Conservation (phyloP, 2,888 invertebrate genomes). For the Hoplodrina blanda region DNA sequence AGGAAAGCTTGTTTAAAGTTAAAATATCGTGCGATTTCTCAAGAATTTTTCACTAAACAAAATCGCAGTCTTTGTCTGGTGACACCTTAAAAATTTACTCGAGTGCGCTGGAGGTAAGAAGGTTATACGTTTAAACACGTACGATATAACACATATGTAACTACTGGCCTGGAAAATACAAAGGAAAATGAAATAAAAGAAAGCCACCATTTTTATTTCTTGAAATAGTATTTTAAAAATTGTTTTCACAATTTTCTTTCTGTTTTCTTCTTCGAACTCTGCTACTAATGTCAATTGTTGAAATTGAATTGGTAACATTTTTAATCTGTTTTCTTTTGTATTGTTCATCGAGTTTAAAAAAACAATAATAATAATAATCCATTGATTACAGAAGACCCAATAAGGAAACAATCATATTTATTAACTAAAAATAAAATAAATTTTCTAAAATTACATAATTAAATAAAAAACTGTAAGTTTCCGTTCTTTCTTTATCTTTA, state of each 20-base stretch:
- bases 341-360: no score
- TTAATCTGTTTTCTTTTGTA: not conserved
- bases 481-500: no score
- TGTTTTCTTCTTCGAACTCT: not conserved
- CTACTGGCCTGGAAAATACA: conserved; percentile 54
- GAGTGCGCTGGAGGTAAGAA: conserved; percentile 28
- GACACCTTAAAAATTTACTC: conserved; percentile 52
- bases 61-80: conserved; percentile 30
- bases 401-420: no score
- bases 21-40: conserved; percentile 16
- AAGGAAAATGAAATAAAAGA: conserved; percentile 14
- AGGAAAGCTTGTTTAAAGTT: conserved; percentile 1
- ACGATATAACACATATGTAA: conserved; percentile 27
- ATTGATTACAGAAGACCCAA: no score
- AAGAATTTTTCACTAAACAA: conserved; percentile 39
- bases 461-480: no score
- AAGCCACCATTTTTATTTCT: conserved; percentile 17
- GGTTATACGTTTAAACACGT: conserved; percentile 39
- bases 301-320: not conserved
- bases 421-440: no score
- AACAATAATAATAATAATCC: no score
- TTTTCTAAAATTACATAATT: no score
- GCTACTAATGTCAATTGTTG: not conserved
- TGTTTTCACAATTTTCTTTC: not conserved
- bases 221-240: not conserved